phyloP scores from a whole-genome alignment of 1,140 invertebrate species.

The Octopus sinensis region DNA sequence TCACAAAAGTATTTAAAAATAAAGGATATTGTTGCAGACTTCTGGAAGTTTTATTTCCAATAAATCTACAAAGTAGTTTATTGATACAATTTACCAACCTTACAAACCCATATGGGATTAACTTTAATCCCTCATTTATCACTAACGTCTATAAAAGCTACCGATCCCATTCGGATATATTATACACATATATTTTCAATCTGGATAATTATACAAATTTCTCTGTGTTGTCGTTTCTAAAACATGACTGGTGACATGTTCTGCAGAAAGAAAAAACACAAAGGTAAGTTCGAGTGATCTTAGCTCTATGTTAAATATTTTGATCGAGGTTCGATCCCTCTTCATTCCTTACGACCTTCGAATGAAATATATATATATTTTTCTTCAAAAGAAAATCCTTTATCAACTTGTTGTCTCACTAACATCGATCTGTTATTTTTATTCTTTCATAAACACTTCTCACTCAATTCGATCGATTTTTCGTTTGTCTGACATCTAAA shows the following conservation, averaged over 20 bases:
- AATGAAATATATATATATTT: no score
- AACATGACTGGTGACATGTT: slow-evolving; percentile 9
- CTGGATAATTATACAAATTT: background rate
- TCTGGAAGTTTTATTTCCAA: background rate
- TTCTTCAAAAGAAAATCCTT: no score
- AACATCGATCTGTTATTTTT: no score
- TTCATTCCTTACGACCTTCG: no score
- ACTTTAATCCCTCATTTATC: background rate
- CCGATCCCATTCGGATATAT: background rate
- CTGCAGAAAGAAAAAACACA: slow-evolving; percentile 9
- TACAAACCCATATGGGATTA: background rate
- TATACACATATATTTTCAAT: background rate
- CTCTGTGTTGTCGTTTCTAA: background rate
- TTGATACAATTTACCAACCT: background rate
- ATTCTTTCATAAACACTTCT: no score
- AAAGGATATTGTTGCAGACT: no score
- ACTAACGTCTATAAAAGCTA: background rate
- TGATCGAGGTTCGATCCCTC: no score
- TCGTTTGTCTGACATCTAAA: no score
- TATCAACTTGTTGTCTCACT: no score
- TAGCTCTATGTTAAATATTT: no score
- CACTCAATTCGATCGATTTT: no score
- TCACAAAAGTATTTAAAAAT: no score
- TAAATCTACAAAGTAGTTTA: background rate
- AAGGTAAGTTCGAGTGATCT: background rate